Base-by-base conservation (phyloP, 2,888 invertebrate species). In the Pasiphila rectangulata region DNA sequence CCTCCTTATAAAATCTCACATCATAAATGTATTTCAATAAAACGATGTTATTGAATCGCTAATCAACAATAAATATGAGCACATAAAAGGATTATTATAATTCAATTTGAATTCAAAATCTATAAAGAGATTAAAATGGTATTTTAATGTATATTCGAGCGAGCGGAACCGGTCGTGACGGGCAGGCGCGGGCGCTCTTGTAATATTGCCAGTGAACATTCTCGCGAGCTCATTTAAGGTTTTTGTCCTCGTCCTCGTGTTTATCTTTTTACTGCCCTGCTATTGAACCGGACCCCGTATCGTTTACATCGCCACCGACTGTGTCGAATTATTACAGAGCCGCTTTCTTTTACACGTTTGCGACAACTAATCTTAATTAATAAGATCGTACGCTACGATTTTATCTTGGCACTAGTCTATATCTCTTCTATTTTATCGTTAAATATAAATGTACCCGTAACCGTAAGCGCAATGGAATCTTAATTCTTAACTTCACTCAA, bases 151-250 rank as follows among this genome's bases (percentile, higher is more conserved):
- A 63, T 63, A 69, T 62, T 64, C 62, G 59, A 67, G 66, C 67
- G 60, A 67, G 62, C 61, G 63, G 60, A 78, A 79, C 79, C 75
- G 72, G 77, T 73, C 59, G 58, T 55, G 56, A 39, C 54, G 39
- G 42, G 44, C 54, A 58, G 60, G 65, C 63, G 67, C 66, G 61
- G 57, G 61, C 67, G 57, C 63, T 68, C 75, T 65, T 77, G 73
- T 78, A 73, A 73, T 75, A 77, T 75, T 70, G 69, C 61, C 70
- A 61, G 68, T 66, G 72, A 71, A 76, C 73, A 79, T 78, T 77
- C 76, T 73, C 75, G 72, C 73, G 66, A 68, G 72, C 74, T 75
- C 74, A 76, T 78, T 79, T 72, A 71, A 71, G 68, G 71, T 75
- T 79, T 82, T 81, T 79, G 75, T 76, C 71, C 72, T 67, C 71